A percentile compares a stretch with the other conserved stretches of the same genome.
These are phyloP conservation scores for Rhinolophus ferrumequinum DNA, from an alignment of 2,113 vertebrate species.

Conservation along the genomic window DNA sequence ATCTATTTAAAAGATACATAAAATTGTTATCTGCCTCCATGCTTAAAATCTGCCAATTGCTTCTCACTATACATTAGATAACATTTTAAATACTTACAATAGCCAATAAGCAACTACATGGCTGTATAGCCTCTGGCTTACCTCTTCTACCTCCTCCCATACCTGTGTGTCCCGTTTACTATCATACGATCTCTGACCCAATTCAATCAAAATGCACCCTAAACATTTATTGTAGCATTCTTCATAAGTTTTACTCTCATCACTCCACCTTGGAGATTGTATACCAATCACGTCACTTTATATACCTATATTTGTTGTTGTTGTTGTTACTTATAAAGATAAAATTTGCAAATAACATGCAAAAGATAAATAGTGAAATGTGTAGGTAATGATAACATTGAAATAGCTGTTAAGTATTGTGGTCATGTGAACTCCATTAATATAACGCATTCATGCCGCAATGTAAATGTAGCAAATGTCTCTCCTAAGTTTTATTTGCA, in stretches of 20 bases:
- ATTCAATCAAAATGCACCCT: not conserved
- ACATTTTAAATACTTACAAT: not conserved
- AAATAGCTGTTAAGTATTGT: not conserved
- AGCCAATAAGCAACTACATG: too few relatives aligned
- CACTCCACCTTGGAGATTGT: not conserved
- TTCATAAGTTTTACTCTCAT: not conserved
- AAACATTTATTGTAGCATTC: rapidly evolving
- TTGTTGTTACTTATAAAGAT: not conserved
- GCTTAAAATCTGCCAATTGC: not conserved
- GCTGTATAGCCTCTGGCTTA: not conserved
- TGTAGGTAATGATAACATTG: not conserved
- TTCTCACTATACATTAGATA: not conserved
- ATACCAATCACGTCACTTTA: not conserved
- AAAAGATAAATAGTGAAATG: not conserved
- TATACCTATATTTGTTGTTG: too few relatives aligned
- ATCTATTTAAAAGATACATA: not conserved
- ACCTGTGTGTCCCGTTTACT: not conserved
- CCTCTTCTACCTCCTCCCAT: not conserved
- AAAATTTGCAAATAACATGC: not conserved
- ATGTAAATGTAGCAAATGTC: not conserved
- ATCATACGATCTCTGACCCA: not conserved
- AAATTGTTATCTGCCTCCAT: not conserved
- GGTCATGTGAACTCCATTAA: not conserved
- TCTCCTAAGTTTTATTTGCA: not conserved
- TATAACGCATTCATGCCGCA: not conserved